These are phyloP conservation scores for Drymodes brunneopygia DNA, from an alignment of 2,113 vertebrate species.

Conservation along the genomic window DNA sequence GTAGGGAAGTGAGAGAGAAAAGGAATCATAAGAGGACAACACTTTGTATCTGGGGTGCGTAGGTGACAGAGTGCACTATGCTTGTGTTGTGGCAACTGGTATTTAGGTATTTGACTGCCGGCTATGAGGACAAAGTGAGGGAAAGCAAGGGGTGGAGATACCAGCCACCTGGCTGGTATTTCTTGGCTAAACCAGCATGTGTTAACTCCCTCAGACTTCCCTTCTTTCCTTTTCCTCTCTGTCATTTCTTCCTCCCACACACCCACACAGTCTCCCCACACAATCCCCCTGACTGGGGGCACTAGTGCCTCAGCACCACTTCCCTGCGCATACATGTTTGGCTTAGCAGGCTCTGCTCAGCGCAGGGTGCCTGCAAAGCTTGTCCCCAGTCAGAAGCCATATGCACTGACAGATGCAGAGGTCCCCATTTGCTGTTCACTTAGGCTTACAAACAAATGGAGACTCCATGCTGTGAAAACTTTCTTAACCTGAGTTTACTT, in stretches of 20 bases:
- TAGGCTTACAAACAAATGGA: constrained; percentile 37
- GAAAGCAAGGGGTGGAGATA: neutral
- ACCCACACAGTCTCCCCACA: neutral
- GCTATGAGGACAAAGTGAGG: neutral
- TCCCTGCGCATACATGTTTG: neutral
- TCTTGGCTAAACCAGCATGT: neutral
- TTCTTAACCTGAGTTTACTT: constrained; percentile 36
- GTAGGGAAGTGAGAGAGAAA: neutral
- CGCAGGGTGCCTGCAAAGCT: neutral
- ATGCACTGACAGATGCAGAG: constrained; percentile 29
- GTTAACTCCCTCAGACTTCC: neutral
- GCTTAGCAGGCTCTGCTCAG: neutral
- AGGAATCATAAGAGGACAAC: neutral
- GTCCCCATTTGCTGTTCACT: constrained; percentile 30
- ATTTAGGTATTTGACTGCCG: neutral
- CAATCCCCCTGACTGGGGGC: neutral
- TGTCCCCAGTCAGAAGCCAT: constrained; percentile 13
- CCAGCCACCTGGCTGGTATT: neutral
- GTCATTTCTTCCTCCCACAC: neutral
- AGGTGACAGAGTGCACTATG: neutral
- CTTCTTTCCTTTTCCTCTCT: neutral
- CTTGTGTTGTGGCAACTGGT: neutral
- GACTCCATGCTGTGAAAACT: constrained; percentile 32
- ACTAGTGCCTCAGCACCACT: neutral
- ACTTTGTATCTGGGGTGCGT: neutral